phyloP scores from a whole-genome alignment of 1,140 invertebrate species.

The Chrysomallon squamiferum region DNA sequence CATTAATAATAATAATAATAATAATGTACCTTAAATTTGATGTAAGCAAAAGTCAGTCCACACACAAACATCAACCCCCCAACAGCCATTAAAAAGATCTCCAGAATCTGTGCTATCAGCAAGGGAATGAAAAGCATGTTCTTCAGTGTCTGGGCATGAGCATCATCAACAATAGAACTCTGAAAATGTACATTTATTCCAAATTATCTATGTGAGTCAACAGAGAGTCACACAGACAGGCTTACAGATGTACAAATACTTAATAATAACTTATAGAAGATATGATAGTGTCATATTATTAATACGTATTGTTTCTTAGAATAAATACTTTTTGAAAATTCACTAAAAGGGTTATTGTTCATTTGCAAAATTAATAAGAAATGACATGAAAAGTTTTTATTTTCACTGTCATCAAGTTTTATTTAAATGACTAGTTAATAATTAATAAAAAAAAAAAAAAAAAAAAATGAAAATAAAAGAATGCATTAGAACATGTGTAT shows the following conservation, averaged over 20 bases:
- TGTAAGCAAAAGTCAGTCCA: too few relatives aligned
- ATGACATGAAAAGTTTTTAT: too few relatives aligned
- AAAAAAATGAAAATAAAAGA: neutral
- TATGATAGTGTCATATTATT: too few relatives aligned
- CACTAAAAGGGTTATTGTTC: neutral
- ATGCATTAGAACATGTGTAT: too few relatives aligned
- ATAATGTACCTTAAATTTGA: too few relatives aligned
- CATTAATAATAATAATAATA: too few relatives aligned
- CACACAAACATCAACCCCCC: slow-evolving; percentile 21
- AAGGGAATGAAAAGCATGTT: slow-evolving; percentile 32
- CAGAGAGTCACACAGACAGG: too few relatives aligned
- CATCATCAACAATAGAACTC: slow-evolving; percentile 38
- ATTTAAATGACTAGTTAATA: neutral
- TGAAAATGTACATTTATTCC: slow-evolving; percentile 11
- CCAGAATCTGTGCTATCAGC: slow-evolving; percentile 15
- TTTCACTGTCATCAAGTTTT: neutral
- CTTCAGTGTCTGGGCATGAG: slow-evolving; percentile 30
- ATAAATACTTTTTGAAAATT: neutral
- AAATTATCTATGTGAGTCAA: neutral
- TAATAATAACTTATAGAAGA: too few relatives aligned
- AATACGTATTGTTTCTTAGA: too few relatives aligned
- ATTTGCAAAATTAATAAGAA: too few relatives aligned
- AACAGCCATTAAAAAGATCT: slow-evolving; percentile 23
- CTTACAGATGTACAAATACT: too few relatives aligned
- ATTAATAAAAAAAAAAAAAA: neutral